Base-by-base conservation (phyloP, 2,888 invertebrate species). In the Acronicta aceris region DNA sequence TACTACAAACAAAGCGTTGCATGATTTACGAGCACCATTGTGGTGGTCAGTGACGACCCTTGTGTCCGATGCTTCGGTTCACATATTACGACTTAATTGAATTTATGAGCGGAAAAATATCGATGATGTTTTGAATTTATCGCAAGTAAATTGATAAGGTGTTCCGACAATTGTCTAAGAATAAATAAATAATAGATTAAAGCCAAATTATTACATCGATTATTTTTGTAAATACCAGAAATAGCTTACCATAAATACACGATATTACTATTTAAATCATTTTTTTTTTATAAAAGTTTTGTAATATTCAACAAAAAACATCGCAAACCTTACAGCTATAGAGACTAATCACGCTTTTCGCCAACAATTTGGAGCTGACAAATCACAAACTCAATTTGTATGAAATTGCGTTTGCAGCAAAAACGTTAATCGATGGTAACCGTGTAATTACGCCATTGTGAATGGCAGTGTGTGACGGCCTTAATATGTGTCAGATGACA, bases 11-110 rank as follows among this genome's bases (percentile, higher is more conserved):
- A 52, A 66, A 72, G 60, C 51, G 40, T 42, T 38, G 42, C 48
- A 56, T 74, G 74, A 74, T 74, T 76, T 74, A 74, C 58, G 69
- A 58, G 65, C 65, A n/a, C 21, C 33, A 53, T 71, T 63, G 74
- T 59, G 45, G 62, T 45, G 74, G 71, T 38, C 78, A 70, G 52
- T 40, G 50, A 41, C 21, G 40, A 55, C 58, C 21, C 46, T 64
- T 49, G 47, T 53, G 67, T 30, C 40, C 40, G 27, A 40, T 52
- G 51, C 50, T 36, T 16, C n/a, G 7, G 13, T 5, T 33, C 33
- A 47, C 60, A 38, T 9, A 21, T 21, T 21, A 7, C 45, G 50
- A 10, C 16, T 33, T 47, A 15, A 70, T 63, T 65, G 33, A 40
- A 61, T 68, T 13, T 50, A 38, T n/a, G n/a, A 38, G 16, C 27